Conservation (phyloP, 2,113 vertebrate species). For the Tonatia bakeri region DNA sequence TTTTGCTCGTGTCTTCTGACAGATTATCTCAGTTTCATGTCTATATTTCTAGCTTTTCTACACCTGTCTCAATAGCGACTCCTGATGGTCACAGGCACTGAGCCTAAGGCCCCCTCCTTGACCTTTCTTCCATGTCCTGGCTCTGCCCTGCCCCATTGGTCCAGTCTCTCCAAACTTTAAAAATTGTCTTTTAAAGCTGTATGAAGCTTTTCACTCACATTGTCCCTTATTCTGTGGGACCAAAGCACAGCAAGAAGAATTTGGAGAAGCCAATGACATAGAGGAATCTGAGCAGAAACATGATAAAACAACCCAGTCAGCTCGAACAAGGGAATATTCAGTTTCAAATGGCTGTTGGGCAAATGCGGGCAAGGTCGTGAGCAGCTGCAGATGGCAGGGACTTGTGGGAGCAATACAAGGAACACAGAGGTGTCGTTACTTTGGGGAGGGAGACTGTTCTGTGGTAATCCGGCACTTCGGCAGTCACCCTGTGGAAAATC, state of each 20-base stretch:
- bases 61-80: not conserved
- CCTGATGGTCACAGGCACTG: not conserved
- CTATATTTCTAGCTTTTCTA: not conserved
- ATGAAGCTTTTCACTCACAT: not conserved
- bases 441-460: not conserved
- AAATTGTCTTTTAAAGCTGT: not conserved
- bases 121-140: no score
- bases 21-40: not conserved
- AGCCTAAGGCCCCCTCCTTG: not conserved
- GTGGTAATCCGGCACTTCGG: not conserved
- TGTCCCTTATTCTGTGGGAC: not conserved
- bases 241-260: not conserved
- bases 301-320: not conserved
- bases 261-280: not conserved
- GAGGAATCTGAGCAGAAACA: not conserved
- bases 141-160: no score
- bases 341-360: not conserved
- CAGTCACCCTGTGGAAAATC: conserved; percentile 18
- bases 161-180: not conserved
- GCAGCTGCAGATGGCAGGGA: not conserved
- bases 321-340: not conserved
- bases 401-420: not conserved
- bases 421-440: not conserved
- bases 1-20: not conserved
- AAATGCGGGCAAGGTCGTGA: not conserved